Evolutionary conservation across 2,797 vertebrate species (phyloP), one percentile per base, ranked within the genome.

Genomic region (Sylvia borin): DNA sequence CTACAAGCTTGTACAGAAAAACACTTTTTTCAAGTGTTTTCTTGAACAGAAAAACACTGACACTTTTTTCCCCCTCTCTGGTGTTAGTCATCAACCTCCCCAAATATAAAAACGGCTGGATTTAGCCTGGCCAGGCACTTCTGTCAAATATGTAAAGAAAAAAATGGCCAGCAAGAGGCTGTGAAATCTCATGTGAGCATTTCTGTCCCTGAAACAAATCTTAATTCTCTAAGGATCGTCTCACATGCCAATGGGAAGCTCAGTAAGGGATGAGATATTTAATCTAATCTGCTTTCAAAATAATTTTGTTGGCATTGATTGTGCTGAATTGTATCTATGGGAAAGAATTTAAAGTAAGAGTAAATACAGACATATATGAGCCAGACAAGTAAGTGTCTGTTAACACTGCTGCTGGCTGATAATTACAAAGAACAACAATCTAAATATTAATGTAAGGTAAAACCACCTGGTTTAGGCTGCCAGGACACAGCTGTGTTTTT

Each of bases 251-350:
- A 43, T 62, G 90, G 57, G 92, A 91, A 95, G 78, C 94, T 88
- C 60, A 66, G 66, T 53, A 76, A 85, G 77, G 73, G 61, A 95
- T 92, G 90, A 92, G 88, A 42, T 92, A 75, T 91, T 95, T 92
- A 92, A 97, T 87, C 92, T 92, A 84, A 91, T 94, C 91, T 93
- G 73, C 84, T 95, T 80, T 95, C 91, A 91, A 84, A 96, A 96
- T 75, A 92, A 94, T 92, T 79, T 92, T 87, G 81, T 96, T 97
- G 93, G 88, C 93, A 93, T 76, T 91, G 91, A 95, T 87, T 88
- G 82, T 19, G n/a, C 43, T 86, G 73, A 94, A 91, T 77, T 80
- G 82, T 87, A 91, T 90, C 93, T 78, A 86, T 90, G 85, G 82
- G 93, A 94, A 94, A 88, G 85, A 94, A 95, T 83, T 91, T 83